Evolutionary conservation across 2,888 invertebrate genomes (phyloP).

Genomic region (Hipparchia sbordonii): DNA sequence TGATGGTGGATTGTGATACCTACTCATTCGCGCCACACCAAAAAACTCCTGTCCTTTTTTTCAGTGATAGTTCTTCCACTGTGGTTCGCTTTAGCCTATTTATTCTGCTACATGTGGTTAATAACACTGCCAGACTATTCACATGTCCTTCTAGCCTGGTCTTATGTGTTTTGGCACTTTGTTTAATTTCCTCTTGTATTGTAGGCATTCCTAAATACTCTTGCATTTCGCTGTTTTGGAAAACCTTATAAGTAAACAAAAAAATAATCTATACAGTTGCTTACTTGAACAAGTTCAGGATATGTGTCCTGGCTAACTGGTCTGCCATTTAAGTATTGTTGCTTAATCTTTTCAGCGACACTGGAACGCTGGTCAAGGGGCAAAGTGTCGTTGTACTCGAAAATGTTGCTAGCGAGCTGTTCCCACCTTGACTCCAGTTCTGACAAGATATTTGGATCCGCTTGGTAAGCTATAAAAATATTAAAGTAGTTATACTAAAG

Average conservation of each 20-base stretch:
- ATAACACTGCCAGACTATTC: too few species aligned
- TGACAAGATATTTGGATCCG: conserved; percentile 66
- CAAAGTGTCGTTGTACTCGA: conserved; percentile 84
- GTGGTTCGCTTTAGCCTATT: too few species aligned
- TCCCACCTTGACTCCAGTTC: conserved; percentile 83
- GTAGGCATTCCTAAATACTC: too few species aligned
- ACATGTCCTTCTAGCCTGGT: too few species aligned
- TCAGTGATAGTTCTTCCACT: too few species aligned
- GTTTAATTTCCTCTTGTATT: too few species aligned
- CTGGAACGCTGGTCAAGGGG: conserved; percentile 66
- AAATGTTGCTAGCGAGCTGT: conserved; percentile 82
- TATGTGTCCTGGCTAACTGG: conserved; percentile 76
- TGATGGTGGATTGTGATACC: too few species aligned
- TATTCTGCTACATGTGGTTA: too few species aligned
- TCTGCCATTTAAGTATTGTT: conserved; percentile 80
- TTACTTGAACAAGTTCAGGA: conserved; percentile 65
- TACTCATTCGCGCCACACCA: too few species aligned
- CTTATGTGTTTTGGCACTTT: too few species aligned
- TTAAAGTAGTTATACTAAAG: not conserved
- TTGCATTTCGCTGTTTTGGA: too few species aligned
- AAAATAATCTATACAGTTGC: not conserved
- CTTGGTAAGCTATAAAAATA: conserved; percentile 55
- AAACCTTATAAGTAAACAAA: not conserved
- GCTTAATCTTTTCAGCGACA: conserved; percentile 78
- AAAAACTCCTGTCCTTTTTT: too few species aligned